A percentile compares a stretch with the other conserved stretches of the same genome.
phyloP scores from a whole-genome alignment of 2,113 vertebrate genomes.

The Xenopus laevis region DNA sequence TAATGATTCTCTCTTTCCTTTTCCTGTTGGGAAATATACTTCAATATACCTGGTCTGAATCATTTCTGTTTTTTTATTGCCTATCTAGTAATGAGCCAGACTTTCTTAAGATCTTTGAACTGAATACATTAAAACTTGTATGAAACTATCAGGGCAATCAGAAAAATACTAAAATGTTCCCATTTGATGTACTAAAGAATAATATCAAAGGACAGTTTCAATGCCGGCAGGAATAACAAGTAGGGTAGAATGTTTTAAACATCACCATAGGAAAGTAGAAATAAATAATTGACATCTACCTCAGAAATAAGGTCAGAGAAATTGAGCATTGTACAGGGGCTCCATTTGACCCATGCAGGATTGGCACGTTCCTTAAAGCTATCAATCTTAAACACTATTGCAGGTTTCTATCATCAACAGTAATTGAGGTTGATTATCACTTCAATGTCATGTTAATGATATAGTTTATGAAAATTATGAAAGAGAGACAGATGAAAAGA shows the following conservation, averaged over 20 bases:
- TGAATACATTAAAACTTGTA: constrained; percentile 46
- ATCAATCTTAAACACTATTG: constrained; percentile 36
- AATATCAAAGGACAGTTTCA: constrained; percentile 45
- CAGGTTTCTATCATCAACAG: constrained; percentile 25
- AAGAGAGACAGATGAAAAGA: constrained; percentile 25
- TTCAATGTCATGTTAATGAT: constrained; percentile 39
- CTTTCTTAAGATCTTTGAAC: constrained; percentile 45
- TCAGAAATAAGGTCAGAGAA: constrained; percentile 43
- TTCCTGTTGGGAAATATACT: constrained; percentile 40
- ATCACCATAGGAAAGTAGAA: constrained; percentile 43
- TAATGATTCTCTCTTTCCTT: constrained; percentile 36
- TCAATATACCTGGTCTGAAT: constrained; percentile 39
- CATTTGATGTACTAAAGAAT: constrained; percentile 47
- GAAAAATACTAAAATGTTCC: constrained; percentile 46
- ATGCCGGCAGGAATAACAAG: constrained; percentile 44
- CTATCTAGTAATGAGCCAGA: constrained; percentile 45
- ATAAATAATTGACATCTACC: constrained; percentile 45
- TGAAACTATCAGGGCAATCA: constrained; percentile 46
- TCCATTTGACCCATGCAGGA: constrained; percentile 16
- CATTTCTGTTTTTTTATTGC: constrained; percentile 43
- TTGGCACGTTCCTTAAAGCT: constrained; percentile 19
- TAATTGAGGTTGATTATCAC: constrained; percentile 35
- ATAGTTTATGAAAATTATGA: constrained; percentile 34
- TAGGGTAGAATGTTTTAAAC: constrained; percentile 43
- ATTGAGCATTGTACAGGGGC: constrained; percentile 28